Evolutionary conservation across 2,113 vertebrate species (phyloP), one percentile per base, ranked within the genome.

Genomic region (Ibidorhyncha struthersii): DNA sequence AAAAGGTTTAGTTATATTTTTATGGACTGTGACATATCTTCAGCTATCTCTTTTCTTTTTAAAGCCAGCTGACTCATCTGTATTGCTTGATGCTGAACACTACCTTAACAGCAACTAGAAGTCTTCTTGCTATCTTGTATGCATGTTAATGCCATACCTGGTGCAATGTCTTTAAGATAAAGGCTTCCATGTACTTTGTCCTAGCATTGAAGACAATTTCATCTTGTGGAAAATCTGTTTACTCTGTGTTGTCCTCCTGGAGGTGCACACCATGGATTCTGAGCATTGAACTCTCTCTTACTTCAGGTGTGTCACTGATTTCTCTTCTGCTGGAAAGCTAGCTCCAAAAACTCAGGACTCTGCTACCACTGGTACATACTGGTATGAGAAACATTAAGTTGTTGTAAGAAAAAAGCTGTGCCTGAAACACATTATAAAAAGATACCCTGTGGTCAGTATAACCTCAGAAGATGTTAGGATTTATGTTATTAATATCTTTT

Each of bases 171-270:
- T 80, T n/a, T 71, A 40, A 59, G 19, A 26, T 14, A 41, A 82
- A 82, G 40, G 18, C n/a, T 66, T 56, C 8, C 14, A 15, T 6
- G 26, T 65, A 9, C 8, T 62, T 72, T 32, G 15, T 38, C 29
- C 26, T 67, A 26, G 23, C 40, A 80, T 1, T 13, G 0, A 88
- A 89, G 19, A 62, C 0, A 29, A 53, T 62, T 58, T n/a, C 50
- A 8, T 40, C 36, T 23, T 14, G 17, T 30, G 45, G 62, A 63
- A 88, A 61, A 65, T 8, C 5, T n/a, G 2, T 58, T 66, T 50
- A 13, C 8, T 56, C 43, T 0, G 0, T 5, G 0, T 65, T 74
- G 32, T 62, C 14, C 27, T 49, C 23, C 4, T 2, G 1, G n/a
- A 74, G 15, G 4, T 14, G 9, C 20, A 41, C 9, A 38, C 1